A percentile compares a stretch with the other conserved stretches of the same genome.
Evolutionary conservation across 2,888 invertebrate species (phyloP).

Genomic region (Andrena flavipes): DNA sequence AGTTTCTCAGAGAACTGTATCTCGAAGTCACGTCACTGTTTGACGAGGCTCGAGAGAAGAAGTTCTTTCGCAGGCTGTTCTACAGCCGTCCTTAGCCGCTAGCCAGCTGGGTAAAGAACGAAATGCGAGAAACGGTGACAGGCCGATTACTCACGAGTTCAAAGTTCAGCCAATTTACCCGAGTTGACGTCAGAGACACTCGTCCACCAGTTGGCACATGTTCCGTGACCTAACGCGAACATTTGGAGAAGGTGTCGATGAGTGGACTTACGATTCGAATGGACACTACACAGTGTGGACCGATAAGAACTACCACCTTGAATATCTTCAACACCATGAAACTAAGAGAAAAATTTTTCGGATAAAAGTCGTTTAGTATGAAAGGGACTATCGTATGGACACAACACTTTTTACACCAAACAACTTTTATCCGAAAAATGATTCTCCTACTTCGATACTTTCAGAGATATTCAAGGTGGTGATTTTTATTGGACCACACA

Average conservation of each 20-base stretch:
- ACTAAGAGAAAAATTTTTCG: too few relatives aligned
- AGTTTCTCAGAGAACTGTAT: conserved; percentile 1
- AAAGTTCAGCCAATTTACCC: conserved; percentile 78
- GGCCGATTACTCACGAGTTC: conserved; percentile 77
- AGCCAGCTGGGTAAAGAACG: conserved; percentile 37
- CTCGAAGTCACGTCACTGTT: conserved; percentile 22
- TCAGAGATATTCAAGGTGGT: too few relatives aligned
- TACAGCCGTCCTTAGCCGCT: conserved; percentile 12
- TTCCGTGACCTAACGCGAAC: conserved; percentile 11
- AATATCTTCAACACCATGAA: too few relatives aligned
- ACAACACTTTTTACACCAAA: too few relatives aligned
- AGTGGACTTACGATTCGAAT: background rate
- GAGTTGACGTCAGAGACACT: conserved; percentile 68
- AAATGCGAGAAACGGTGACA: conserved; percentile 57
- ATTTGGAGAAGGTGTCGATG: conserved; percentile 12
- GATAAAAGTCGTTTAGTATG: too few relatives aligned
- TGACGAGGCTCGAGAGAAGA: conserved; percentile 20
- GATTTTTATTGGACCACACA: too few relatives aligned
- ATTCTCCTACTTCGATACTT: too few relatives aligned
- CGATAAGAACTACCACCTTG: too few relatives aligned
- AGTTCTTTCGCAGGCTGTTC: conserved; percentile 28
- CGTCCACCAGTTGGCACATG: conserved; percentile 46
- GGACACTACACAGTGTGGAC: too few relatives aligned
- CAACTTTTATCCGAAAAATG: too few relatives aligned
- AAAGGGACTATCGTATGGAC: too few relatives aligned